phyloP scores from a whole-genome alignment of 2,797 vertebrate genomes.

The Heteromormyrus szaboi region DNA sequence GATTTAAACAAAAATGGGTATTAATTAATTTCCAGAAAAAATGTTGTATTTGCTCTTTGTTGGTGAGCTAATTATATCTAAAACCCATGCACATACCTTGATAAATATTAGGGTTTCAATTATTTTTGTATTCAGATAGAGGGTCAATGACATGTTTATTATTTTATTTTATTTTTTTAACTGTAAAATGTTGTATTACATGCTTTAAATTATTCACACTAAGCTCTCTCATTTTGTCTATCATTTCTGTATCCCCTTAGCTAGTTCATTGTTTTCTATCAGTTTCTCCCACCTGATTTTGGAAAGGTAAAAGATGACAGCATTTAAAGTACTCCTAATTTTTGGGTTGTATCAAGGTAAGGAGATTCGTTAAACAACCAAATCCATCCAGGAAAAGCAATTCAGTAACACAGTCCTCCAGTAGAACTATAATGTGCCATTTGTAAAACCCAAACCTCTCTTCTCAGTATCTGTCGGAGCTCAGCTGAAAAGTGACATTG shows the following conservation, averaged over 20 bases:
- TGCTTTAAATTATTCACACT: neutral
- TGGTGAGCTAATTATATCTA: neutral
- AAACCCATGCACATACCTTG: neutral
- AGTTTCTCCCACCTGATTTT: neutral
- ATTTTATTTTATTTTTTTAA: neutral
- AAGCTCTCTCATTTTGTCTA: neutral
- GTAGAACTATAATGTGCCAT: neutral
- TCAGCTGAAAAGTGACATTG: neutral
- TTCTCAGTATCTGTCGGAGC: neutral
- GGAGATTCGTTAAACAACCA: neutral
- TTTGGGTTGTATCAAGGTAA: neutral
- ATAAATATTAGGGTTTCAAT: neutral
- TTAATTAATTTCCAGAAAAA: neutral
- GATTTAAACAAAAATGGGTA: neutral
- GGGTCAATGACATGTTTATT: neutral
- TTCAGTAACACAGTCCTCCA: neutral
- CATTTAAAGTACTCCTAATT: neutral
- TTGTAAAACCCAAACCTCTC: neutral
- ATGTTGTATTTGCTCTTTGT: neutral
- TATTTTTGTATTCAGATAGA: neutral
- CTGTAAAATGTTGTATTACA: neutral
- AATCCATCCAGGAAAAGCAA: neutral
- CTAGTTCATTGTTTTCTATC: neutral
- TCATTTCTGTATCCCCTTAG: neutral
- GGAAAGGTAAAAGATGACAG: neutral